Conservation (phyloP, 2,113 vertebrate genomes). For the Apteryx mantelli region DNA sequence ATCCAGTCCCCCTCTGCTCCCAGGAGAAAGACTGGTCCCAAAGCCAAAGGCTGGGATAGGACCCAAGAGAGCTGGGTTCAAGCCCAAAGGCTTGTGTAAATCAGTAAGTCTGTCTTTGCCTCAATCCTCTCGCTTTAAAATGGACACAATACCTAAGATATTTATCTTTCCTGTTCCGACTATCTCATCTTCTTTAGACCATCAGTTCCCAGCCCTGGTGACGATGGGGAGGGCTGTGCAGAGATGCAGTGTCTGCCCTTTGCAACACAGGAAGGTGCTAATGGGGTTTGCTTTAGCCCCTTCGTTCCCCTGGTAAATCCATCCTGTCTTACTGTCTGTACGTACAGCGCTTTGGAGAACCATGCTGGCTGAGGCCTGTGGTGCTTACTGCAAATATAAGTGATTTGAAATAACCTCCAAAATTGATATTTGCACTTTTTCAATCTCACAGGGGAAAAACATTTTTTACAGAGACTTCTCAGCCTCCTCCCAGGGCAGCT, state of each 20-base stretch:
- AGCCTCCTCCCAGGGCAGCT: neutral
- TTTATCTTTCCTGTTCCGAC: neutral
- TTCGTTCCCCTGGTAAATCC: neutral
- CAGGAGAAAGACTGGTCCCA: neutral
- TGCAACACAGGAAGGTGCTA: neutral
- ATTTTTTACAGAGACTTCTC: neutral
- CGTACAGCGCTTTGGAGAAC: neutral
- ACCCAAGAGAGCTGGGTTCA: neutral
- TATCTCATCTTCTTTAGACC: neutral
- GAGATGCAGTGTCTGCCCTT: neutral
- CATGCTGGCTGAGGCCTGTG: neutral
- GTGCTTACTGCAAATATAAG: neutral
- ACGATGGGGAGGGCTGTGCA: neutral
- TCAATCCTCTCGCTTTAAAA: neutral
- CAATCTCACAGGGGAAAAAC: neutral
- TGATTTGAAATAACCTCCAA: neutral
- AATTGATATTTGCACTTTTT: neutral
- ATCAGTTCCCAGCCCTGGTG: neutral
- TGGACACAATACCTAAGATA: neutral
- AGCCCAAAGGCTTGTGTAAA: neutral
- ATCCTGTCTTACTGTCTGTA: accelerated
- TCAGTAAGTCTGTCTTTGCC: neutral
- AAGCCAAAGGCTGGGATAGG: neutral
- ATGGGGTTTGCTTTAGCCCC: neutral
- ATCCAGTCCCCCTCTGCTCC: neutral